Percentiles rank a stretch among this genome's conserved stretches.
phyloP scores from a whole-genome alignment of 2,888 invertebrate genomes.

The Galerucella pusilla region DNA sequence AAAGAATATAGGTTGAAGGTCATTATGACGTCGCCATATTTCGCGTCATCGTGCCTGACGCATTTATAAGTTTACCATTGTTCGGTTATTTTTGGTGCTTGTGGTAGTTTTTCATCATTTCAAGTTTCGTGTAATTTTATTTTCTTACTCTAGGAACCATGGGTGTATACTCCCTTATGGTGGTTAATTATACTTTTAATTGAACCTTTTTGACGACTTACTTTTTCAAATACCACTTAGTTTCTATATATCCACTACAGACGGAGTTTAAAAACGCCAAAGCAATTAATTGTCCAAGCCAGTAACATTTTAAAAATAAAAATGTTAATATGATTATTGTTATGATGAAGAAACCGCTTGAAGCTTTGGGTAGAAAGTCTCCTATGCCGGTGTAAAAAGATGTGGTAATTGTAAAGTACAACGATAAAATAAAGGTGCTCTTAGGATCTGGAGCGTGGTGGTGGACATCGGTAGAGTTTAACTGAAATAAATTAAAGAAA shows the following conservation, averaged over 20 bases:
- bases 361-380: constrained; percentile 29
- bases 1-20: no score
- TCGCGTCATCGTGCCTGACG: no score
- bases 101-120: no score
- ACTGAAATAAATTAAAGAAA: constrained; percentile 2
- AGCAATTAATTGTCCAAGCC: constrained; percentile 23
- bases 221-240: constrained; percentile 24
- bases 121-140: no score
- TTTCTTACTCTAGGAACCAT: no score
- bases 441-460: constrained; percentile 11
- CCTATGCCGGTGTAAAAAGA: constrained; percentile 29
- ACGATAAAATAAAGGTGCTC: constrained; percentile 14
- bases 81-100: no score
- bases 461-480: background rate
- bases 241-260: constrained; percentile 14
- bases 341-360: constrained; percentile 16
- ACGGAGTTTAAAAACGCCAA: constrained; percentile 13
- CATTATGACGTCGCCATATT: no score
- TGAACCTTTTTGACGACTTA: background rate
- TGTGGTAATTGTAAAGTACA: constrained; percentile 33
- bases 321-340: constrained; percentile 19
- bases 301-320: constrained; percentile 30
- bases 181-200: no score
- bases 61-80: no score
- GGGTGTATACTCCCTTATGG: no score